Conservation (phyloP, 2,113 vertebrate genomes). For the Mionectes macconnelli region DNA sequence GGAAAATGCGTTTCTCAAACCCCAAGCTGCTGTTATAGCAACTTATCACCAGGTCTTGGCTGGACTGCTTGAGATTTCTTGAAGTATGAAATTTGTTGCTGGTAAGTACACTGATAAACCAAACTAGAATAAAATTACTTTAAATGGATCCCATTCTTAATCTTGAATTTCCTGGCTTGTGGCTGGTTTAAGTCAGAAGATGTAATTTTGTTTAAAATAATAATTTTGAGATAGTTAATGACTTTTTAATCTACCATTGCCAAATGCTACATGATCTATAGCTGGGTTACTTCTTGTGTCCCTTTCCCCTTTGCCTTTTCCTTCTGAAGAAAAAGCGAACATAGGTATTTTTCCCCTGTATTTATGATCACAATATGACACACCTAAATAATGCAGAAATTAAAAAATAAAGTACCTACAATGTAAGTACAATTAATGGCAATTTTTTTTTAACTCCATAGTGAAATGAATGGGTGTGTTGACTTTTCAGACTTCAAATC, state of each 20-base stretch:
- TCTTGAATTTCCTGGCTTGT: neutral
- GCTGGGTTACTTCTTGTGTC: neutral
- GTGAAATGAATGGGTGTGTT: neutral
- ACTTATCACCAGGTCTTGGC: constrained; percentile 21
- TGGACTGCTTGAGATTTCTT: neutral
- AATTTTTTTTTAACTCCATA: neutral
- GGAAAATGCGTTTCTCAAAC: constrained; percentile 12
- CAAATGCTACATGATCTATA: neutral
- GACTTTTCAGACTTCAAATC: neutral
- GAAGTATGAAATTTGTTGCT: neutral
- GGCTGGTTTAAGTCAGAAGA: neutral
- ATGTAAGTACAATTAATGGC: neutral
- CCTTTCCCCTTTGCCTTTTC: neutral
- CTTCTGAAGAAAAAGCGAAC: neutral
- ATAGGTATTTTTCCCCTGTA: neutral
- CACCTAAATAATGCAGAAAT: neutral
- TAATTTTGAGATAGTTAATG: neutral
- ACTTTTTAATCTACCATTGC: neutral
- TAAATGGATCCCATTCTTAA: neutral
- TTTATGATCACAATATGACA: neutral
- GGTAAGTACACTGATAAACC: neutral
- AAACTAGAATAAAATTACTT: neutral
- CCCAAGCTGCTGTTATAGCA: neutral
- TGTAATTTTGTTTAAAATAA: neutral
- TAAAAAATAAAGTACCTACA: neutral